Percentiles rank a stretch among this genome's conserved stretches.
Evolutionary conservation across 2,888 invertebrate species (phyloP).

Genomic region (Drymonia ruficornis): DNA sequence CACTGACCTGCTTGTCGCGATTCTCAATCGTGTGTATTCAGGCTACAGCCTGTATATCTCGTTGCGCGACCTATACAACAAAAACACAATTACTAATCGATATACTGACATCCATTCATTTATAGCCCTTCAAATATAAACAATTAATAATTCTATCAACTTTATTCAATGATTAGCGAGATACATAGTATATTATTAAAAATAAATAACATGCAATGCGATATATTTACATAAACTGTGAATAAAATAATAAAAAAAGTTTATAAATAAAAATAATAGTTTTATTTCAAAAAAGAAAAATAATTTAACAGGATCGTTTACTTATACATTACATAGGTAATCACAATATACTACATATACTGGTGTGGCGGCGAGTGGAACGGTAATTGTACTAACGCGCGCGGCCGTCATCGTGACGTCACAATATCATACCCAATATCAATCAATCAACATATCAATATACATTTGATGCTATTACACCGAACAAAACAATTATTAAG

Average conservation of each 20-base stretch:
- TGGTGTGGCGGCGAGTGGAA: slow-evolving; percentile 49
- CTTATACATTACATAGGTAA: slow-evolving; percentile 50
- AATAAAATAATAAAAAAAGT: slow-evolving; percentile 35
- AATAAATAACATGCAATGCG: slow-evolving; percentile 33
- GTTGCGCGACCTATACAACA: too few relatives aligned
- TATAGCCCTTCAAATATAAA: not conserved
- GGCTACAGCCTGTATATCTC: too few relatives aligned
- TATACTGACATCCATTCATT: not conserved
- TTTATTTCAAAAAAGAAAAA: slow-evolving; percentile 55
- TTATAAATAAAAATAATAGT: slow-evolving; percentile 53
- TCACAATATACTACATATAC: slow-evolving; percentile 46
- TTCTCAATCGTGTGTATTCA: too few relatives aligned
- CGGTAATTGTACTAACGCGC: slow-evolving; percentile 34
- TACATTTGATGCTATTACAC: slow-evolving; percentile 1
- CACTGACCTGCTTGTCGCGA: too few relatives aligned
- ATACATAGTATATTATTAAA: slow-evolving; percentile 26
- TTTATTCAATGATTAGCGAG: slow-evolving; percentile 38
- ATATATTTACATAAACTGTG: slow-evolving; percentile 37
- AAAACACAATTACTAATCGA: too few relatives aligned
- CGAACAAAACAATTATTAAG: not conserved
- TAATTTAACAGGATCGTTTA: slow-evolving; percentile 62
- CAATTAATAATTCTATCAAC: slow-evolving; percentile 29
- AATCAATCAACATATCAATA: slow-evolving; percentile 24
- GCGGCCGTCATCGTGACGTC: slow-evolving; percentile 22
- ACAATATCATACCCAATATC: slow-evolving; percentile 35